These are phyloP conservation scores for Neostethus bicornis DNA, from an alignment of 2,797 vertebrate species.

Conservation along the genomic window DNA sequence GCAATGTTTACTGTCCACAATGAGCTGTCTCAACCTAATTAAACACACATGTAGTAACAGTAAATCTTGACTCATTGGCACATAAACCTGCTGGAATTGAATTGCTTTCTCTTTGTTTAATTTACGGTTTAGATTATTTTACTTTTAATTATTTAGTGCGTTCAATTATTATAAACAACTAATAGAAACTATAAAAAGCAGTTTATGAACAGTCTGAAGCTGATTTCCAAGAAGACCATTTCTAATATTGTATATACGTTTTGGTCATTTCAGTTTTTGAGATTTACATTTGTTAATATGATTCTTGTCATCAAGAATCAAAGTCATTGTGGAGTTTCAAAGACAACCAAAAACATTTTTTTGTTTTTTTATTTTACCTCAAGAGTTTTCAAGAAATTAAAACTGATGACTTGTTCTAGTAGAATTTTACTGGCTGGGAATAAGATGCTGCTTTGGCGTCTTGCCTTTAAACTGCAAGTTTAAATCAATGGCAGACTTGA, in stretches of 20 bases:
- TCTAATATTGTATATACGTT: too few relatives aligned
- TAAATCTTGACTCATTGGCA: neutral
- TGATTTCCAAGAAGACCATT: too few relatives aligned
- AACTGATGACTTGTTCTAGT: slow-evolving; percentile 2
- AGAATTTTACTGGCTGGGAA: slow-evolving; percentile 39
- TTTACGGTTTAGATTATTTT: too few relatives aligned
- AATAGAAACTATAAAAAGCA: too few relatives aligned
- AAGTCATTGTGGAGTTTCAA: too few relatives aligned
- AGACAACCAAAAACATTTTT: slow-evolving; percentile 7
- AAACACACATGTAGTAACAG: neutral
- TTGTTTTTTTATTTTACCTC: slow-evolving; percentile 30
- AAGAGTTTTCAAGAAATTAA: slow-evolving; percentile 10
- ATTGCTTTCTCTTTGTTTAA: neutral
- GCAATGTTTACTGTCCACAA: neutral
- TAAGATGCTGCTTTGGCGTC: slow-evolving; percentile 35
- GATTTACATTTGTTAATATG: too few relatives aligned
- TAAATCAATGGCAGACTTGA: slow-evolving; percentile 51
- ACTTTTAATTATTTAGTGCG: too few relatives aligned
- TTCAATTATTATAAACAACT: too few relatives aligned
- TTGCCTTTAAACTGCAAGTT: slow-evolving; percentile 30
- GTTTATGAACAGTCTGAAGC: too few relatives aligned
- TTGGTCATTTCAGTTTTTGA: too few relatives aligned
- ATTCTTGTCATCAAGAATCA: too few relatives aligned
- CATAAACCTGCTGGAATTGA: neutral
- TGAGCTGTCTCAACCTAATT: neutral